Evolutionary conservation across 2,113 vertebrate species (phyloP).

Genomic region (Phoxinus phoxinus): DNA sequence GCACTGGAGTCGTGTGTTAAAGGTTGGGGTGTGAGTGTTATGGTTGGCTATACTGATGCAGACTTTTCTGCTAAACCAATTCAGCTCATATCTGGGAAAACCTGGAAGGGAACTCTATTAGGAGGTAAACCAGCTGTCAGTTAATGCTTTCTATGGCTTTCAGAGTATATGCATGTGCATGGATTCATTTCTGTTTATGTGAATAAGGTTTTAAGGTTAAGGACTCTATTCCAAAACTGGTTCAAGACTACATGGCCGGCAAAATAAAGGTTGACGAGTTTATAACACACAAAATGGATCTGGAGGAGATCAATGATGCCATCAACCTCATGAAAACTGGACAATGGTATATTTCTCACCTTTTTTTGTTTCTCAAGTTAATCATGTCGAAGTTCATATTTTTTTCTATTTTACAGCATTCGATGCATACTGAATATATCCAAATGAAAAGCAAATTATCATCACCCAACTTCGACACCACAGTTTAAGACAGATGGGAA

Average conservation of each 20-base stretch:
- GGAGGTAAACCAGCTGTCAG: conserved; percentile 68
- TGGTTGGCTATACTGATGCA: conserved; percentile 79
- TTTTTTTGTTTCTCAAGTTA: not conserved
- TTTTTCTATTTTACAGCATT: conserved; percentile 78
- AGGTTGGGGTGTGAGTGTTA: conserved; percentile 81
- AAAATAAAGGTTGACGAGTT: conserved; percentile 79
- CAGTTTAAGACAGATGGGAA: not conserved
- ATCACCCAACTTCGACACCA: not conserved
- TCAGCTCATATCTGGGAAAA: conserved; percentile 77
- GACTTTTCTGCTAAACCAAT: conserved; percentile 72
- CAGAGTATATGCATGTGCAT: not conserved
- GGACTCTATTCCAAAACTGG: conserved; percentile 75
- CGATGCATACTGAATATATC: conserved; percentile 81
- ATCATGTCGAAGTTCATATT: not conserved
- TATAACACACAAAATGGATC: conserved; percentile 76
- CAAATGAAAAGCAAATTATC: conserved; percentile 53
- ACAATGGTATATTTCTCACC: conserved; percentile 70
- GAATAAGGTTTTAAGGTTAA: conserved; percentile 77
- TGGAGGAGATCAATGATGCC: conserved; percentile 79
- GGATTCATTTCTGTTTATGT: not conserved
- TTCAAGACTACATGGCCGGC: conserved; percentile 76
- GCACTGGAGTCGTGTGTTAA: conserved; percentile 79
- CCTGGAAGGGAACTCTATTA: conserved; percentile 77
- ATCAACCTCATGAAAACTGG: conserved; percentile 76
- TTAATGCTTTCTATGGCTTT: not conserved